Evolutionary conservation across 1,140 invertebrate species (phyloP).

Genomic region (Drosophila ogumai): DNA sequence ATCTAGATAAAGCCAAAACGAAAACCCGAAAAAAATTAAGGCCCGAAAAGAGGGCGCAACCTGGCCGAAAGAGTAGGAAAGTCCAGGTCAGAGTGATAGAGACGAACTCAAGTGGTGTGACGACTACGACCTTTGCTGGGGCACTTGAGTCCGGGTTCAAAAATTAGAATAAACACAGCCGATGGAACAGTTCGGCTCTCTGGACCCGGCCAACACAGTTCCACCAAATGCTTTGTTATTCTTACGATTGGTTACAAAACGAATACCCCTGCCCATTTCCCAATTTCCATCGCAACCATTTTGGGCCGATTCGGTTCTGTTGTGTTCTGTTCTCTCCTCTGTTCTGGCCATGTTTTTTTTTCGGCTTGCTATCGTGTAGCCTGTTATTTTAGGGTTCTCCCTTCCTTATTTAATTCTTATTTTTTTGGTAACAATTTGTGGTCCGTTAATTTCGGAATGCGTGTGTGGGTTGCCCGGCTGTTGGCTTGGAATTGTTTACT

Average conservation of each 20-base stretch:
- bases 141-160: conserved; percentile 81
- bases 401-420: conserved; percentile 32
- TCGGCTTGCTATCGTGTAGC: conserved; percentile 37
- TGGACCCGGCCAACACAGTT: conserved; percentile 33
- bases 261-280: conserved; percentile 20
- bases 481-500: conserved; percentile 65
- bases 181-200: conserved; percentile 64
- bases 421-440: conserved; percentile 77
- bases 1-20: conserved; percentile 74
- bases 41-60: conserved; percentile 56
- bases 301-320: conserved; percentile 38
- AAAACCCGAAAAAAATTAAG: conserved; percentile 25
- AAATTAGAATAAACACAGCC: conserved; percentile 81
- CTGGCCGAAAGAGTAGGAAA: conserved; percentile 44
- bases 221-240: conserved; percentile 62
- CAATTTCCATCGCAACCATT: conserved; percentile 60
- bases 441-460: conserved; percentile 42
- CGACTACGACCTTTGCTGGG: conserved; percentile 69
- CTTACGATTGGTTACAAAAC: conserved; percentile 83
- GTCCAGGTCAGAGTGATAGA: conserved; percentile 8
- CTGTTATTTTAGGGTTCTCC: conserved; percentile 76
- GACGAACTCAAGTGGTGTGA: conserved; percentile 72
- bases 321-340: not conserved
- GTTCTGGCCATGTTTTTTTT: conserved; percentile 77
- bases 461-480: conserved; percentile 43